Conservation (phyloP, 2,113 vertebrate genomes). For the Hypomesus transpacificus region DNA sequence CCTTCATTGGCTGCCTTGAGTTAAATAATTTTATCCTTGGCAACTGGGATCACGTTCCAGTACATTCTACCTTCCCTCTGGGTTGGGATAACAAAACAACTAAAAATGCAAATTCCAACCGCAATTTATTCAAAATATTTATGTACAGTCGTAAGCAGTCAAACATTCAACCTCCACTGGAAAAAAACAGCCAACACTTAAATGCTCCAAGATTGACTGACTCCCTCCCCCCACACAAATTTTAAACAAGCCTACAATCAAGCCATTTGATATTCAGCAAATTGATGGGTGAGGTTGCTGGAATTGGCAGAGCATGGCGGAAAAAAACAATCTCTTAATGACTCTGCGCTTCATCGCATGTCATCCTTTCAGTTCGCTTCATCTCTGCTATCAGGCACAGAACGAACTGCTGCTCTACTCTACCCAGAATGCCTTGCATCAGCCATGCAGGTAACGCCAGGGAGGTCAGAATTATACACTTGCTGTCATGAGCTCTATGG, state of each 20-base stretch:
- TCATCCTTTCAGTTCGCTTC: background rate
- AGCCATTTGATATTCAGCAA: conserved; percentile 26
- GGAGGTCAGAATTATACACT: too few relatives aligned
- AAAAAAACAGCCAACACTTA: conserved; percentile 26
- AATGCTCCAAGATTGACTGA: background rate
- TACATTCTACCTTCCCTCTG: conserved; percentile 50
- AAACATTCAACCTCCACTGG: conserved; percentile 44
- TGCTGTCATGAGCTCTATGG: too few relatives aligned
- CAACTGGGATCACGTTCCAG: conserved; percentile 28
- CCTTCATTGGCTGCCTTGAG: background rate
- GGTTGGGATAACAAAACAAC: conserved; percentile 9
- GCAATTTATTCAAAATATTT: conserved; percentile 59
- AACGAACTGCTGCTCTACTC: too few relatives aligned
- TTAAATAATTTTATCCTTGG: background rate
- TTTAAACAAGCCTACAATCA: conserved; percentile 44
- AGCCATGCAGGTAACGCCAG: too few relatives aligned
- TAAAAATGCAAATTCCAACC: conserved; percentile 54
- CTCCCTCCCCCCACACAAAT: background rate
- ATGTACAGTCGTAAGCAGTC: conserved; percentile 45
- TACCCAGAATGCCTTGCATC: too few relatives aligned
- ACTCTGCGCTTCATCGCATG: too few relatives aligned
- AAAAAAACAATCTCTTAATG: conserved; percentile 43
- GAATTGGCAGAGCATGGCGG: background rate
- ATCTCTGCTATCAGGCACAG: too few relatives aligned
- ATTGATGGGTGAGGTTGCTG: background rate